Conservation (phyloP, 2,113 vertebrate genomes). For the Hymenochirus boettgeri region DNA sequence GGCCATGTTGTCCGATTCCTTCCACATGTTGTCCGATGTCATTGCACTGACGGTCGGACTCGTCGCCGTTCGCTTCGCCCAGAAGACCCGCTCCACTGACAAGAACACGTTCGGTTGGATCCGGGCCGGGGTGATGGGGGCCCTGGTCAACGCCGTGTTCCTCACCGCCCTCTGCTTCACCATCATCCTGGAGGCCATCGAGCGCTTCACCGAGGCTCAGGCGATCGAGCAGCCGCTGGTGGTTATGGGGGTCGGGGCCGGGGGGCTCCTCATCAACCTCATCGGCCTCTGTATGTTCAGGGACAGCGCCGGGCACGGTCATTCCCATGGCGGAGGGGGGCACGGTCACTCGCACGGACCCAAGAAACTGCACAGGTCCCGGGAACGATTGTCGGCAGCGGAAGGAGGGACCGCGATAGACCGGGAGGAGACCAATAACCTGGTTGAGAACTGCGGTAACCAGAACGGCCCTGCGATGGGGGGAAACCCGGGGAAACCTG, state of each 20-base stretch:
- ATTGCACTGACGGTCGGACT: conserved; percentile 90
- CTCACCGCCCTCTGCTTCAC: conserved; percentile 95
- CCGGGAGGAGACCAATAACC: conserved; percentile 86
- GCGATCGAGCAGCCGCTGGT: conserved; percentile 82
- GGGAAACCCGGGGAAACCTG: conserved; percentile 4
- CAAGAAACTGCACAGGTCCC: conserved; percentile 55
- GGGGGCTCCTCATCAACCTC: conserved; percentile 88
- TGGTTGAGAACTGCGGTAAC: conserved; percentile 77
- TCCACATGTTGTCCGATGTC: conserved; percentile 97
- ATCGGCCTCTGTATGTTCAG: conserved; percentile 92
- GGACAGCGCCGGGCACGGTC: conserved; percentile 66
- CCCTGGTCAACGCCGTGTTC: conserved; percentile 93
- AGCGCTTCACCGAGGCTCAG: conserved; percentile 88
- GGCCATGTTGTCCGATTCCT: conserved; percentile 96
- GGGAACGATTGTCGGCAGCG: conserved; percentile 47
- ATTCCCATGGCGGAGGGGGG: conserved; percentile 75
- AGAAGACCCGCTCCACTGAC: conserved; percentile 85
- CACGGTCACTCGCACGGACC: conserved; percentile 53
- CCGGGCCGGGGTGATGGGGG: conserved; percentile 97
- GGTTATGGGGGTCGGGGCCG: conserved; percentile 78
- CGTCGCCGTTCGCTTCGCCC: conserved; percentile 92
- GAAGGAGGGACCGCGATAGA: conserved; percentile 50
- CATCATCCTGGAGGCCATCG: conserved; percentile 89
- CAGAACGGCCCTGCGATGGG: conserved; percentile 59
- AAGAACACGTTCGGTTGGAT: conserved; percentile 98